These are phyloP conservation scores for Mesoclemmys tuberculata DNA, from an alignment of 2,113 vertebrate species.

Conservation along the genomic window DNA sequence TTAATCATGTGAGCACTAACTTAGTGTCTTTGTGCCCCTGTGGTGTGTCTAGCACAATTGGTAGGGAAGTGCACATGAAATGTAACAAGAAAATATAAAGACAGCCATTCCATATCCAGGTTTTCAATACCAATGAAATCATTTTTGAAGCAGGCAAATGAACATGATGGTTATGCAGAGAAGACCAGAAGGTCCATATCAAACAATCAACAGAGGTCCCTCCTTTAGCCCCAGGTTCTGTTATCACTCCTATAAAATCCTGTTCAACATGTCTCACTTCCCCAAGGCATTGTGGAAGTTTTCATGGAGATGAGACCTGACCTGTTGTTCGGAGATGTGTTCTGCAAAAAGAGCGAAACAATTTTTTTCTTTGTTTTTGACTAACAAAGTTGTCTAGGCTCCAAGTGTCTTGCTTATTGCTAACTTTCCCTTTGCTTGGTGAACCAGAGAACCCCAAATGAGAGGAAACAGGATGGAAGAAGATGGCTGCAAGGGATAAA, in stretches of 20 bases:
- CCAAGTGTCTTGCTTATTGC: not conserved
- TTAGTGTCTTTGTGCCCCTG: not conserved
- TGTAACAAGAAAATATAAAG: not conserved
- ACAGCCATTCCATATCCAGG: not conserved
- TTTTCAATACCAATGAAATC: not conserved
- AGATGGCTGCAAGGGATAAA: not conserved
- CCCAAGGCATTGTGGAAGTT: not conserved
- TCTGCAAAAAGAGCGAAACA: not conserved
- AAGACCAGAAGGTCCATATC: not conserved
- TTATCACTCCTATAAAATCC: not conserved
- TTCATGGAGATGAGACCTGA: not conserved
- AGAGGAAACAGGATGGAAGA: not conserved
- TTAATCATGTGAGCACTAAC: not conserved
- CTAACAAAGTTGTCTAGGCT: not conserved
- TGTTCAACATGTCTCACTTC: not conserved
- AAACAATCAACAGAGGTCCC: not conserved
- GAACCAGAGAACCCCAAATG: not conserved
- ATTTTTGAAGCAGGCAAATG: not conserved
- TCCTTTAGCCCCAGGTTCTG: not conserved
- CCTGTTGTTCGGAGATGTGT: not conserved
- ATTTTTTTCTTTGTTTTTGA: not conserved
- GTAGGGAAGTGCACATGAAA: not conserved
- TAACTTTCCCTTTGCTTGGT: not conserved
- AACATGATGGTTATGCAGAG: not conserved
- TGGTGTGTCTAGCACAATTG: not conserved